phyloP scores from a whole-genome alignment of 2,888 invertebrate genomes.

The Dromius quadrimaculatus region DNA sequence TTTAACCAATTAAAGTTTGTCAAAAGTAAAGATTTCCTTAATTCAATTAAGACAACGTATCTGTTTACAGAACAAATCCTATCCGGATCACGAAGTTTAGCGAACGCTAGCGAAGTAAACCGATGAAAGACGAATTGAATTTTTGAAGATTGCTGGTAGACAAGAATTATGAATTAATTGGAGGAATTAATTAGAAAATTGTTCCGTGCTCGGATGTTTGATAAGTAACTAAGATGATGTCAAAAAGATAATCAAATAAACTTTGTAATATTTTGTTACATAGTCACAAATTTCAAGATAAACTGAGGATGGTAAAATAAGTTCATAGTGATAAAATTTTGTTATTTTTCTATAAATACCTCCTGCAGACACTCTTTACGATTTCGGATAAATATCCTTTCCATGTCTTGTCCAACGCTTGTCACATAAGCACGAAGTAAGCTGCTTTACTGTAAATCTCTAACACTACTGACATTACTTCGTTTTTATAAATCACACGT shows the following conservation, averaged over 20 bases:
- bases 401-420: no score
- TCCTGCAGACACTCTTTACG: no score
- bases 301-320: no score
- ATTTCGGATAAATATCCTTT: no score
- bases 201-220: background rate
- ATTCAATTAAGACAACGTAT: constrained; percentile 49
- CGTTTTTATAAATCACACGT: no score
- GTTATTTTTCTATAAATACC: no score
- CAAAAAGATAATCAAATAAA: background rate
- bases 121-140: constrained; percentile 6
- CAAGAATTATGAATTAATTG: constrained; percentile 35
- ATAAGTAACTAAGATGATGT: background rate
- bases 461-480: no score
- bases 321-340: no score
- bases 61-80: constrained; percentile 30
- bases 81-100: constrained; percentile 8
- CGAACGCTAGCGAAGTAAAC: constrained; percentile 6
- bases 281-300: no score
- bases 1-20: constrained; percentile 51
- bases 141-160: constrained; percentile 22
- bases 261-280: no score
- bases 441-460: no score
- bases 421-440: no score
- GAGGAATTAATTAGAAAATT: constrained; percentile 24
- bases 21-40: constrained; percentile 51